Base-by-base conservation (phyloP, 2,797 vertebrate genomes). In the Hephaestus fuliginosus region DNA sequence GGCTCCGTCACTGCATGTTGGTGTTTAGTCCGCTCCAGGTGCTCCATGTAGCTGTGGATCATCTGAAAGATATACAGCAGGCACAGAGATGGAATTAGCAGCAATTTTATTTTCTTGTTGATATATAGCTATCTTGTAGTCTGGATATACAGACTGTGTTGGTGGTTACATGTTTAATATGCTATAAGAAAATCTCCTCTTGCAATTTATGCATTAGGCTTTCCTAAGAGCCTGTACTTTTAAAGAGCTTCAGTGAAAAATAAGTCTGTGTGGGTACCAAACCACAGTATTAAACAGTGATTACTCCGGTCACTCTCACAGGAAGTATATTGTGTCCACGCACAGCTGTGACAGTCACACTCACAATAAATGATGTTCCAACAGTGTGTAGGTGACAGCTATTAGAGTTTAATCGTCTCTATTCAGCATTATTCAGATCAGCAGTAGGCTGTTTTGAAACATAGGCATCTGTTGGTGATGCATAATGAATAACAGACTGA, bases 21-120 rank as follows among this genome's bases (percentile, higher is more conserved):
- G 94, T 98, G 95, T 95, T 99, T 99, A 58, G 95, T 96, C 83
- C 98, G 96, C 93, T 99, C 98, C 95, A 99, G 94, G 89, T 99
- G 98, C 88, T 99, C 98, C 98, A 99, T 99, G 82, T 99, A 99
- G 96, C 97, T 99, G 95, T 99, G 98, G 92, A 99, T 99, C 97
- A 99, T 99, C 98, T 99, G 72, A 2, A 81, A 70, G 14, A 18
- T 4, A 28, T 0, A 33, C 0, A 39, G 61, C 18, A 43, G 30
- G 30, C 0, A 43, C 11, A 57, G 1, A n/a, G 3, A 17, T 4
- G 25, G n/a, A 57, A 30, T 62, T 12, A 70, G 60, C 7, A 12
- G 41, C 56, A 25, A 15, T 20, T 25, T 12, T 5, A 10, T 9
- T 39, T 39, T 39, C 36, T 39, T 39, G 36, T 39, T 39, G 6